Evolutionary conservation across 2,888 invertebrate species (phyloP).

Genomic region (Heliconius aoede): DNA sequence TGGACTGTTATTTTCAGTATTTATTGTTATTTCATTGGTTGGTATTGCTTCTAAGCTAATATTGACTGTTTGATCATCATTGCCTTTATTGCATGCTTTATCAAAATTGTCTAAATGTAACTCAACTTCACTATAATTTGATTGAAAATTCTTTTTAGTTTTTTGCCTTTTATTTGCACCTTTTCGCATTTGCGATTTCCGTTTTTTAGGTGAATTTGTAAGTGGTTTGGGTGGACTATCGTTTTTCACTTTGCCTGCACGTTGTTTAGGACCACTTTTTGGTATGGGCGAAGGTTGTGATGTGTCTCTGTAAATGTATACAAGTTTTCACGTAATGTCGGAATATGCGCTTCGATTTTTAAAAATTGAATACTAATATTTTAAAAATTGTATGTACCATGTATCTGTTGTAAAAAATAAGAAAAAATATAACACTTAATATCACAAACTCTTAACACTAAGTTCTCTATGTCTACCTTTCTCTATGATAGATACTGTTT

Average conservation of each 20-base stretch:
- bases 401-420: too few species aligned
- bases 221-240: constrained; percentile 42
- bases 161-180: constrained; percentile 21
- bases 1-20: constrained; percentile 49
- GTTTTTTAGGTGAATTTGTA: constrained; percentile 40
- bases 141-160: constrained; percentile 32
- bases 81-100: background rate
- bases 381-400: too few species aligned
- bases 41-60: background rate
- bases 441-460: too few species aligned
- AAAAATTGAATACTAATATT: too few species aligned
- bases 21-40: background rate
- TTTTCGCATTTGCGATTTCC: constrained; percentile 19
- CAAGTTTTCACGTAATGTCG: too few species aligned
- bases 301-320: constrained; percentile 22
- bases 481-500: too few species aligned
- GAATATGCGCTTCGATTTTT: too few species aligned
- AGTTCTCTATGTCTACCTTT: too few species aligned
- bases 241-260: constrained; percentile 44
- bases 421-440: too few species aligned
- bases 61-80: background rate
- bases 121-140: background rate
- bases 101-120: constrained; percentile 36
- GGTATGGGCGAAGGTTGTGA: constrained; percentile 10
- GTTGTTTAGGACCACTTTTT: constrained; percentile 38